phyloP scores from a whole-genome alignment of 2,888 invertebrate genomes.

The Tolmerus cingulatus region DNA sequence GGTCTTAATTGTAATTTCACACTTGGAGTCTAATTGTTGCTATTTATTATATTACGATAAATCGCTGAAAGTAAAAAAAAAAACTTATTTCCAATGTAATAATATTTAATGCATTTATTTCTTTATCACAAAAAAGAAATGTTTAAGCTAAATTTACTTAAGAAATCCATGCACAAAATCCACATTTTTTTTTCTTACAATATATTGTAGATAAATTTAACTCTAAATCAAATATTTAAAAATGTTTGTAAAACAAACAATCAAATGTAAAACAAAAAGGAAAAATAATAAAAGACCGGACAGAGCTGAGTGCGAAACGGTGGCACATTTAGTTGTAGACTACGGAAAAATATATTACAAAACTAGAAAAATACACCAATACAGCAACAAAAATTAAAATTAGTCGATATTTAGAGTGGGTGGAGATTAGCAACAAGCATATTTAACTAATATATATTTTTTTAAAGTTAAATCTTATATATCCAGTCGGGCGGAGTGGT shows the following conservation, averaged over 20 bases:
- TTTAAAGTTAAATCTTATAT: slow-evolving; percentile 29
- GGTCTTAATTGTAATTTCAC: neutral
- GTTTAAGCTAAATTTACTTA: neutral
- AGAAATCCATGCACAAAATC: neutral
- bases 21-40: neutral
- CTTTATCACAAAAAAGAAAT: neutral
- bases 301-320: neutral
- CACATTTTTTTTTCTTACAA: neutral
- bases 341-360: neutral
- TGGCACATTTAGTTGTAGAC: neutral
- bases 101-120: neutral
- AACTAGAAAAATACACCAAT: neutral
- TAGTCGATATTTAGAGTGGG: neutral
- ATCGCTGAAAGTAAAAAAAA: neutral
- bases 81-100: neutral
- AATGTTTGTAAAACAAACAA: neutral
- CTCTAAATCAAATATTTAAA: neutral
- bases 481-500: neutral
- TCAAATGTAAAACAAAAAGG: neutral
- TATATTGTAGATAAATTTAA: neutral
- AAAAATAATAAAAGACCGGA: too few species aligned
- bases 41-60: neutral
- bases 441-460: slow-evolving; percentile 28
- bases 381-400: neutral
- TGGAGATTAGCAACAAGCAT: neutral